Evolutionary conservation across 37 sponge, comb jelly and placozoan species (phyloP), one percentile per base, ranked within the genome.

Genomic region (Aplysina aerophoba): DNA sequence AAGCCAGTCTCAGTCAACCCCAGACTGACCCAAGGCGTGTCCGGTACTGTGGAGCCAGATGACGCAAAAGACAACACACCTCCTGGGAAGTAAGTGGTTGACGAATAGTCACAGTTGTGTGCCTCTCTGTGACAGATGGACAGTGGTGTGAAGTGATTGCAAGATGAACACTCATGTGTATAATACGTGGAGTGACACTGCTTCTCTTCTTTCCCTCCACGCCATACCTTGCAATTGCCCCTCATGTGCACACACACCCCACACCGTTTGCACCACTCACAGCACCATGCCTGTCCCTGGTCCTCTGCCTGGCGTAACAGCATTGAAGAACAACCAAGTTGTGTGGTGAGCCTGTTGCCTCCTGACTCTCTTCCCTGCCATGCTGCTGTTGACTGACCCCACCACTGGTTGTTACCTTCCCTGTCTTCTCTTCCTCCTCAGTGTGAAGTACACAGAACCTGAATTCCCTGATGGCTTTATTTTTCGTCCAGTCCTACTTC

Each of bases 381-480:
- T 44, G 50, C 50, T 44, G 50, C 6, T 44, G 50, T 44, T 44
- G 8, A 44, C 50, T 44, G 50, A 71, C 15, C 31, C n/a, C n/a
- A n/a, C n/a, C n/a, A n/a, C n/a, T n/a, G n/a, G 27, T 71, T 34
- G 34, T 37, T 1, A 30, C 1, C 82, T 5, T 1, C 19, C 14
- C 24, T 15, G 15, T 17, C 44, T 28, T 16, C 16, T 28, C 41
- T 33, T 40, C 63, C 30, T 83, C 67, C 36, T 50, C 73, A 90
- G 91, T 77, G 82, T 83, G 11, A 83, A 79, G 17, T 96, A 91
- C 78, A 63, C 73, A 64, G 93, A 97, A 73, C 97, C 95, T 25
- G 54, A 82, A 28, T 94, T 88, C 34, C 85, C 83, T 69, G 38
- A 71, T 2, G 91, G 82, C n/a, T 83, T 89, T 64, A 57, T 94